Evolutionary conservation across 2,888 invertebrate genomes (phyloP), one percentile per base, ranked within the genome.

Genomic region (Stegana nigrithorax): DNA sequence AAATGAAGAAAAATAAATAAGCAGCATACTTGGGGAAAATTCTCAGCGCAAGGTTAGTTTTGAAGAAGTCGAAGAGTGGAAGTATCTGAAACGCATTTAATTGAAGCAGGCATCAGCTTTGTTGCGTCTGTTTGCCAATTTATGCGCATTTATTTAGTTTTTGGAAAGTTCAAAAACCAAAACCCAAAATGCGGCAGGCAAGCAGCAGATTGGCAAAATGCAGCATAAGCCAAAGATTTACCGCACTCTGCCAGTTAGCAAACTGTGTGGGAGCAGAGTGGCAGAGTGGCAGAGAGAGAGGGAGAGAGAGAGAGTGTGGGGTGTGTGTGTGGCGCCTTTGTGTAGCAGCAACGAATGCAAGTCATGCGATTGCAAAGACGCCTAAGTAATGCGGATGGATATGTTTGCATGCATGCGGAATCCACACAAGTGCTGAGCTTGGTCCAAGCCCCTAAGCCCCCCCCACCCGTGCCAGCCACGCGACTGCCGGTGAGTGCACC

Each of bases 331-430:
- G 39, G 32, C 27, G 47, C 17, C 57, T 39, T 57, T 63, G 63
- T 67, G 59, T 44, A 55, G 59, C 59, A n/a, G 29, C 26, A 64
- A 39, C 36, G 67, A 64, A 55, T 60, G 51, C 51, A 47, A 47
- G 32, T 32, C 5, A 2, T 32, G n/a, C 32, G 2, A n/a, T n/a
- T n/a, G n/a, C n/a, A n/a, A 32, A 32, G n/a, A 2, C 32, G 32
- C 3, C 32, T 32, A 32, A 32, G n/a, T 32, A 32, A 32, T 32
- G 12, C 6, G 32, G 10, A n/a, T n/a, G n/a, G n/a, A n/a, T n/a
- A n/a, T n/a, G n/a, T n/a, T n/a, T n/a, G n/a, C n/a, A n/a, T n/a
- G n/a, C n/a, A n/a, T n/a, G n/a, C n/a, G n/a, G n/a, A n/a, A n/a
- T n/a, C n/a, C n/a, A n/a, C n/a, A n/a, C n/a, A n/a, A n/a, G n/a